Base-by-base conservation (phyloP, 2,888 invertebrate species). In the Nowickia ferox region DNA sequence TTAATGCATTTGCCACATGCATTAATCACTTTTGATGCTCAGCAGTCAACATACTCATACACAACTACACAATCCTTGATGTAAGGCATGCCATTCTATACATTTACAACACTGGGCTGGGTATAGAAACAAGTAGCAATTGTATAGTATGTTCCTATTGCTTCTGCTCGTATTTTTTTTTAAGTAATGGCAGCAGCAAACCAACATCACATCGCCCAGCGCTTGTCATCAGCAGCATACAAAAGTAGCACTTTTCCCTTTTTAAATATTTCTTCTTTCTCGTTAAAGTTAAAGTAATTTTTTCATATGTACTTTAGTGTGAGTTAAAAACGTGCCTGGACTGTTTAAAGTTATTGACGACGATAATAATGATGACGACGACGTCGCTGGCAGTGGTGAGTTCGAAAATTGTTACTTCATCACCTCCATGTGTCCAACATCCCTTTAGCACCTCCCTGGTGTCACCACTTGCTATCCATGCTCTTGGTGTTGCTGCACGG, bases 1-100 rank as follows among this genome's bases (percentile, higher is more conserved):
- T 91, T 91, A 91, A 92, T 92, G 92, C 92, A 92, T 92, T 92
- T 92, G 91, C 92, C 92, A 91, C 92, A 91, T 89, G 91, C 92
- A 92, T 92, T 92, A 92, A 92, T 92, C 92, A 92, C 92, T 91
- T 90, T 91, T 83, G 86, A 86, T 86, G 86, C 83, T 86, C 76
- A 86, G 74, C 90, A 89, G 89, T 84, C 86, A 90, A 88, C 88
- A 69, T 51, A 72, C 19, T 59, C 10, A 66, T 10, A 53, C 55
- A 51, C 30, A 15, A 9, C 30, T 13, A 66, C 2, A 17, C 19
- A 72, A 30, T 48, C 42, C 65, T 57, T 44, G 63, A 71, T 53
- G 15, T 40, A 22, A 17, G 13, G 1, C n/a, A 80, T 59, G n/a
- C 46, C 48, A 22, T 17, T 13, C 1, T 13, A 80, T 59, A 19